Evolutionary conservation across 2,888 invertebrate species (phyloP).

Genomic region (Drosophila basisetae): DNA sequence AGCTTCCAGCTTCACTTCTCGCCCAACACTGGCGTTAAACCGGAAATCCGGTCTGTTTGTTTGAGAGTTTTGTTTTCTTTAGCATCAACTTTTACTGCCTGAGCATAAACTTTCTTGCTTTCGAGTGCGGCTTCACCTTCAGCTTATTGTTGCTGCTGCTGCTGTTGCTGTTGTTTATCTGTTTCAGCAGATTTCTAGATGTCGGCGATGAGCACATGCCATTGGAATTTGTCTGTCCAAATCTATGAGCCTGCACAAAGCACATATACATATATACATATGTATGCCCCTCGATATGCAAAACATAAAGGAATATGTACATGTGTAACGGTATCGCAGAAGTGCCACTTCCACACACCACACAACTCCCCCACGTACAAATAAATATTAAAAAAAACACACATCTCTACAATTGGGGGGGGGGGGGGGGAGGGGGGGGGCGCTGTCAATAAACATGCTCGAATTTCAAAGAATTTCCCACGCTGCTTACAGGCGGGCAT

Average conservation of each 20-base stretch:
- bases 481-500: constrained; percentile 68
- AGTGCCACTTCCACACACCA: constrained; percentile 49
- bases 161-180: constrained; percentile 38
- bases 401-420: not conserved
- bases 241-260: constrained; percentile 13
- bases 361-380: constrained; percentile 20
- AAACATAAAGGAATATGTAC: constrained; percentile 20
- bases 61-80: constrained; percentile 48
- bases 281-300: constrained; percentile 48
- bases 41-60: constrained; percentile 66
- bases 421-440: constrained; percentile 7
- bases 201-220: constrained; percentile 52
- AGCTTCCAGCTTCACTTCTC: not conserved
- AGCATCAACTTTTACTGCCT: constrained; percentile 62
- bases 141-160: constrained; percentile 17
- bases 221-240: constrained; percentile 51
- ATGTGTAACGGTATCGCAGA: constrained; percentile 51
- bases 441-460: constrained; percentile 69
- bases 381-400: constrained; percentile 9
- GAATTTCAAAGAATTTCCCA: constrained; percentile 80
- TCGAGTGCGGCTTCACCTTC: constrained; percentile 10
- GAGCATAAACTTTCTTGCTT: constrained; percentile 54
- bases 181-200: constrained; percentile 15
- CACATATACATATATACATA: constrained; percentile 1
- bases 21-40: constrained; percentile 55